phyloP scores from a whole-genome alignment of 2,888 invertebrate species.

The Endomychus coccineus region DNA sequence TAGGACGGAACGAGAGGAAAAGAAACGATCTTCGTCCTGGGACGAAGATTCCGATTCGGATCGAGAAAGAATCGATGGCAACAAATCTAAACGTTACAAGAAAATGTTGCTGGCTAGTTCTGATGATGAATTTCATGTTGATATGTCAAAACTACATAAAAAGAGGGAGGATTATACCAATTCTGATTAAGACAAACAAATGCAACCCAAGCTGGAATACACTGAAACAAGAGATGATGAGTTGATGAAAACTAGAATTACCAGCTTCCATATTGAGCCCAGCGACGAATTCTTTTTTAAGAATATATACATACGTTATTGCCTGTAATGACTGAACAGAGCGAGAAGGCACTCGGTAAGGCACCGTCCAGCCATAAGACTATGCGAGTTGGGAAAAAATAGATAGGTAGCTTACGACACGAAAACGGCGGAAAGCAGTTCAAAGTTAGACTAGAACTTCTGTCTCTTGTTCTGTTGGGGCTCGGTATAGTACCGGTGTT shows the following conservation, averaged over 20 bases:
- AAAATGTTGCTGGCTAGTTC: constrained; percentile 41
- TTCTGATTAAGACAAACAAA: constrained; percentile 47
- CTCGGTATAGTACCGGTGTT: no score
- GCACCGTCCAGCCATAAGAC: no score
- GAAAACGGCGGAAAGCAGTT: no score
- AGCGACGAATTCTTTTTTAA: no score
- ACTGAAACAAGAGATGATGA: constrained; percentile 53
- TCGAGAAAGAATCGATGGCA: constrained; percentile 36
- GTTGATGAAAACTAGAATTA: constrained; percentile 59
- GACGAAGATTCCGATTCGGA: constrained; percentile 76
- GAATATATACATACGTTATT: no score
- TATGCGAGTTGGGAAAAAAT: no score
- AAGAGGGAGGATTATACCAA: constrained; percentile 50
- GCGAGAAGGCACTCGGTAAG: no score
- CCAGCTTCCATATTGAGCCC: no score
- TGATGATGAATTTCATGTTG: constrained; percentile 29
- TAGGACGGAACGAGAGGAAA: constrained; percentile 79
- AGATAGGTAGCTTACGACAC: no score
- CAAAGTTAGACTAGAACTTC: no score
- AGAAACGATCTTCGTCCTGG: constrained; percentile 82
- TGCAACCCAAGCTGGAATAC: constrained; percentile 40
- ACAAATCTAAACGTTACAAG: constrained; percentile 31
- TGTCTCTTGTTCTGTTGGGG: no score
- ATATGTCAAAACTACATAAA: constrained; percentile 29
- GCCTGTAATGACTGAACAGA: no score